Conservation (phyloP, 1,140 invertebrate species). For the Zaprionus tsacasi region DNA sequence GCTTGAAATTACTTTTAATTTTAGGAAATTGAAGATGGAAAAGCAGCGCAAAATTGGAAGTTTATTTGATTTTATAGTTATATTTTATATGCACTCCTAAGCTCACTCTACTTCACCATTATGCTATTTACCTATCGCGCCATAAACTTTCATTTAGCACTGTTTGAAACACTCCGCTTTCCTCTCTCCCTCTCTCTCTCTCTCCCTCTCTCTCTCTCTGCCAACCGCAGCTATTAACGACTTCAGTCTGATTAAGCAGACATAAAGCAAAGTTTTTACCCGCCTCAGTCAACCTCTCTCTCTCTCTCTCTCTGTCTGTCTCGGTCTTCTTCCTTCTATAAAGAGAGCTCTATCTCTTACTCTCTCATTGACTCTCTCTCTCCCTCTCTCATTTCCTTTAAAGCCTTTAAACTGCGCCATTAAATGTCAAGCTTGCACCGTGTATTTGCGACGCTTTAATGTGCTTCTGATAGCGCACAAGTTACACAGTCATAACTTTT, state of each 20-base stretch:
- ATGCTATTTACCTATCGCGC: neutral
- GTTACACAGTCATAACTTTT: constrained; percentile 52
- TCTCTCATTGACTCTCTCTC: neutral
- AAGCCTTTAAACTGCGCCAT: constrained; percentile 32
- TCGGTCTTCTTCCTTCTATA: too few species aligned
- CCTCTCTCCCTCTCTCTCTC: too few species aligned
- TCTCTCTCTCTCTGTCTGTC: neutral
- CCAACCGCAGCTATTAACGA: neutral
- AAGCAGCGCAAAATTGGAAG: too few species aligned
- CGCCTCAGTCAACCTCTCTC: too few species aligned
- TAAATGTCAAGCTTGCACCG: neutral
- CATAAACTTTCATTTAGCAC: neutral
- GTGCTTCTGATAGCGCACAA: constrained; percentile 33
- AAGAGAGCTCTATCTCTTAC: too few species aligned
- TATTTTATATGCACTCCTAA: neutral
- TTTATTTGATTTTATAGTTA: too few species aligned
- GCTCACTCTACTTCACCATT: neutral
- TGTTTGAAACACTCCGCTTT: neutral
- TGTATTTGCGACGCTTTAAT: constrained; percentile 24
- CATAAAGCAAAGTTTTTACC: constrained; percentile 5
- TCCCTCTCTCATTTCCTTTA: neutral
- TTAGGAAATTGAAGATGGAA: too few species aligned
- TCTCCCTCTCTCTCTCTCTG: too few species aligned
- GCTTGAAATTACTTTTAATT: too few species aligned
- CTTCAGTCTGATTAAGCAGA: neutral